These are phyloP conservation scores for Brachyalestes nurse DNA, from an alignment of 2,797 vertebrate species.

Conservation along the genomic window DNA sequence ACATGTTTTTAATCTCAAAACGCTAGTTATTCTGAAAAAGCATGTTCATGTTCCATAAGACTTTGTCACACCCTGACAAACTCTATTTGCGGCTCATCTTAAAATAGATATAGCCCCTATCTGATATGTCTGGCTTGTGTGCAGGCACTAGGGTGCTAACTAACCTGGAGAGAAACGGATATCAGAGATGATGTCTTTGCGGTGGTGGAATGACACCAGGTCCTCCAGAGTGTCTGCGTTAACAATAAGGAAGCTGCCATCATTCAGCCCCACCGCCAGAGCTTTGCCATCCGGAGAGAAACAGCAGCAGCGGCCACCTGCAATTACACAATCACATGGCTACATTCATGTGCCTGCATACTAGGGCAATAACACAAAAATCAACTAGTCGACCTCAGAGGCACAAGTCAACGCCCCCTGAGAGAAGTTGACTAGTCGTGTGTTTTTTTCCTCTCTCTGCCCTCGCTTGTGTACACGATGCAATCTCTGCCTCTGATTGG, in stretches of 20 bases:
- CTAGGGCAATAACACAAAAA: no score
- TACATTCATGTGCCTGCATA: background rate
- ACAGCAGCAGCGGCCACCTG: constrained; percentile 96
- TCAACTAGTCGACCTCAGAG: no score
- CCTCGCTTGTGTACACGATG: no score
- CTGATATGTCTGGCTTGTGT: constrained; percentile 19
- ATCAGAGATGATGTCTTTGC: constrained; percentile 96
- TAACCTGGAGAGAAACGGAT: constrained; percentile 97
- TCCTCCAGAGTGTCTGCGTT: constrained; percentile 98
- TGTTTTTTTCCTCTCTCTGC: no score
- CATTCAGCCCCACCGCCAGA: constrained; percentile 93
- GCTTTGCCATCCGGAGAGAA: constrained; percentile 98
- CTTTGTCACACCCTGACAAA: background rate
- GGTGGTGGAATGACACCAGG: constrained; percentile 97
- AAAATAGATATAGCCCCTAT: constrained; percentile 12
- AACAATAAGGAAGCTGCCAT: constrained; percentile 96
- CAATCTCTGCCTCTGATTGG: no score
- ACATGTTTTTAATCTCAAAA: background rate
- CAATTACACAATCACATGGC: constrained; percentile 25
- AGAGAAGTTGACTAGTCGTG: no score
- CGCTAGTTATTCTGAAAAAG: background rate
- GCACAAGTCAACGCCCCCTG: no score
- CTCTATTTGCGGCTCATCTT: constrained; percentile 35
- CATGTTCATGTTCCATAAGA: background rate
- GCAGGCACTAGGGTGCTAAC: constrained; percentile 42